phyloP scores from a whole-genome alignment of 1,140 invertebrate genomes.

The Battus philenor region DNA sequence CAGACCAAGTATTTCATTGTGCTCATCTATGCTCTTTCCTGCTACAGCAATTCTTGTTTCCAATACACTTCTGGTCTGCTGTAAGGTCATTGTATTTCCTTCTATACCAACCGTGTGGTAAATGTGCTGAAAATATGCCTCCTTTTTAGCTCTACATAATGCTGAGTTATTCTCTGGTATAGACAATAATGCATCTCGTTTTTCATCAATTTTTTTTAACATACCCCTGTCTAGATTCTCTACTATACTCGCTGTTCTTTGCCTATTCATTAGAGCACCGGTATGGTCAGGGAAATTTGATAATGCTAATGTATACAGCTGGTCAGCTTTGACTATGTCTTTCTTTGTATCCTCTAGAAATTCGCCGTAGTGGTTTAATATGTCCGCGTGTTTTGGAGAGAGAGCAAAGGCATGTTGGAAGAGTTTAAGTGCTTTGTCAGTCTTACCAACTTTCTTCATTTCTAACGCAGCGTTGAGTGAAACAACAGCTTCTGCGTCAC shows the following conservation, averaged over 20 bases:
- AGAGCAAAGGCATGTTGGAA: conserved; percentile 94
- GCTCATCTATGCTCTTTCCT: conserved; percentile 96
- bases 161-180: conserved; percentile 89
- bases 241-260: conserved; percentile 90
- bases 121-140: conserved; percentile 96
- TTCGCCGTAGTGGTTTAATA: conserved; percentile 95
- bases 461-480: conserved; percentile 89
- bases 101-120: conserved; percentile 98
- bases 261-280: conserved; percentile 87
- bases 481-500: conserved; percentile 86
- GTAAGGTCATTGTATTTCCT: conserved; percentile 97
- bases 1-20: conserved; percentile 96
- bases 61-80: conserved; percentile 93
- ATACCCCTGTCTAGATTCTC: conserved; percentile 91
- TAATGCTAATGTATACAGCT: conserved; percentile 89
- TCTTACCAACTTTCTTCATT: conserved; percentile 88
- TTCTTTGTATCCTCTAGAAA: conserved; percentile 92
- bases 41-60: conserved; percentile 95
- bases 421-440: conserved; percentile 90
- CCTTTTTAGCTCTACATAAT: conserved; percentile 91
- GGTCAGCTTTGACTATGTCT: conserved; percentile 93
- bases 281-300: conserved; percentile 88
- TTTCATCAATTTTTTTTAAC: conserved; percentile 89
- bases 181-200: conserved; percentile 86
- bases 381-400: conserved; percentile 93